Conservation (phyloP, 2,113 vertebrate species). For the Oxyruncus cristatus region DNA sequence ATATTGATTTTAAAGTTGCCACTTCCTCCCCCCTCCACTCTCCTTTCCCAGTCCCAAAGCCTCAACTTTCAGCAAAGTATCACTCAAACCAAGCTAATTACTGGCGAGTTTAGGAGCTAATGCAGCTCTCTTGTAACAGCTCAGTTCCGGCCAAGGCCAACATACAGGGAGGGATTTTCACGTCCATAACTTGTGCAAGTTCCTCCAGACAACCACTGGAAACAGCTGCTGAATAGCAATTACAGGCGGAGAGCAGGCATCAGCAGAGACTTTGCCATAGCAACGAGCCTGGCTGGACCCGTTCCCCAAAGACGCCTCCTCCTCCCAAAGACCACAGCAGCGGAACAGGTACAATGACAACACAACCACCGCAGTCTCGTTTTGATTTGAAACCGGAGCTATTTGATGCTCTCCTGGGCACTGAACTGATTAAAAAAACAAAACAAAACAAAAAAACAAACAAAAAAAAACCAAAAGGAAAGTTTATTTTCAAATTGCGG, state of each 20-base stretch:
- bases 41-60: not conserved
- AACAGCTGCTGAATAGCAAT: constrained; percentile 70
- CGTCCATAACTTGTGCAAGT: not conserved
- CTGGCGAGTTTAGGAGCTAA: constrained; percentile 19
- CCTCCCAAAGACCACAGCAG: constrained; percentile 49
- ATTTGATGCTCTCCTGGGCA: constrained; percentile 19
- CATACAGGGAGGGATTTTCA: not conserved
- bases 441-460: too few relatives aligned
- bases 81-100: constrained; percentile 30
- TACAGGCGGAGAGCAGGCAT: constrained; percentile 43
- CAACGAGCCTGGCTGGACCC: constrained; percentile 52
- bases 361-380: not conserved
- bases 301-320: constrained; percentile 58
- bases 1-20: constrained; percentile 60
- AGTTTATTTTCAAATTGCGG: not conserved
- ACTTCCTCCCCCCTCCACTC: not conserved
- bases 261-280: constrained; percentile 58
- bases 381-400: constrained; percentile 8
- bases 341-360: constrained; percentile 49
- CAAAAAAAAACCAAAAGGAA: constrained; percentile 46
- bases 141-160: not conserved
- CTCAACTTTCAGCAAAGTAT: constrained; percentile 37
- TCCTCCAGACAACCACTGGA: constrained; percentile 50
- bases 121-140: constrained; percentile 5
- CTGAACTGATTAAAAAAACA: constrained; percentile 39